These are phyloP conservation scores for Bombyx huttoni DNA, from an alignment of 2,888 invertebrate genomes.

Conservation along the genomic window DNA sequence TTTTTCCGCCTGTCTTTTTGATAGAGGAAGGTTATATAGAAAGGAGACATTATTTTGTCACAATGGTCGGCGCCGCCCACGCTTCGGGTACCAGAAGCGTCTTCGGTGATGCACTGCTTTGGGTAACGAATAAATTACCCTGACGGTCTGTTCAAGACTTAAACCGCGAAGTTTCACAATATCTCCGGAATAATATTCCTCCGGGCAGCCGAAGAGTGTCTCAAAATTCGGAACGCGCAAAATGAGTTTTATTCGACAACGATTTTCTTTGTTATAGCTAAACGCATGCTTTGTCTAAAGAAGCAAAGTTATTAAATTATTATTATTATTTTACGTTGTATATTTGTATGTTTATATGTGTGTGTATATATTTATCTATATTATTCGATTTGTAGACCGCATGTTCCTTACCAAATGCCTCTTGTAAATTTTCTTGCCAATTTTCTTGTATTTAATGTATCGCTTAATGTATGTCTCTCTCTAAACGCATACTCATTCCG, in stretches of 20 bases:
- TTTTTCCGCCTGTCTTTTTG: constrained; percentile 28
- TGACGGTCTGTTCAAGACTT: constrained; percentile 35
- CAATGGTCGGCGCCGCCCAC: constrained; percentile 69
- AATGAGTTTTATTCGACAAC: constrained; percentile 21
- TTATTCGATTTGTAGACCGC: no score
- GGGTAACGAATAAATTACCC: constrained; percentile 66
- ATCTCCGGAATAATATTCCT: constrained; percentile 43
- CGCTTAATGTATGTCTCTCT: no score
- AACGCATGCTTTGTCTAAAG: no score
- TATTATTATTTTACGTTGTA: no score
- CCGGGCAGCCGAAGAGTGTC: constrained; percentile 17
- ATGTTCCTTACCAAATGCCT: no score
- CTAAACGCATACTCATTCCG: no score
- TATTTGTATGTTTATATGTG: no score
- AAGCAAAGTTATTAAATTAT: no score
- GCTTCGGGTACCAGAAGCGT: constrained; percentile 50
- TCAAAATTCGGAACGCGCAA: constrained; percentile 3
- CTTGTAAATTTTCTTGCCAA: no score
- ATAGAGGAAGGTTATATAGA: constrained; percentile 46
- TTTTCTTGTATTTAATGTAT: no score
- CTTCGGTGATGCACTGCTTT: constrained; percentile 68
- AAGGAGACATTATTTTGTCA: constrained; percentile 69
- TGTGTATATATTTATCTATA: no score
- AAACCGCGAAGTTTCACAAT: constrained; percentile 43
- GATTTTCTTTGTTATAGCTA: constrained; percentile 8